A percentile compares a stretch with the other conserved stretches of the same genome.
phyloP scores from a whole-genome alignment of 2,888 invertebrate genomes.

The Pteria penguin region DNA sequence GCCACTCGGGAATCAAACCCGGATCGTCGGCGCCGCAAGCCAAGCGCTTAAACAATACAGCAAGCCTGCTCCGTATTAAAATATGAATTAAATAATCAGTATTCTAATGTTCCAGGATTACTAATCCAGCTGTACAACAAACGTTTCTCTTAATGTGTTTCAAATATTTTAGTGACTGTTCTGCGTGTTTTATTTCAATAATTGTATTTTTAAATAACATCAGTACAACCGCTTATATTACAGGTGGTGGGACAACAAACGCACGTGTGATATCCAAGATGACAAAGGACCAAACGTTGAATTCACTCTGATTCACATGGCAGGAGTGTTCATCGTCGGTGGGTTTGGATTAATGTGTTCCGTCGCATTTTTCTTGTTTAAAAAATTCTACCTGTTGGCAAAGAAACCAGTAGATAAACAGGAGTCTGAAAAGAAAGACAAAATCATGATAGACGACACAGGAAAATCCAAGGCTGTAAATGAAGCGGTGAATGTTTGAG shows the following conservation, averaged over 20 bases:
- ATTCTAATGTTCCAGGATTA: too few relatives aligned
- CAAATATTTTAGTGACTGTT: not conserved
- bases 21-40: too few relatives aligned
- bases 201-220: not conserved
- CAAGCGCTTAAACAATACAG: too few relatives aligned
- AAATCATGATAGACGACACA: not conserved
- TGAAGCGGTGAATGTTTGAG: conserved; percentile 3
- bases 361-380: conserved; percentile 66
- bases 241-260: conserved; percentile 75
- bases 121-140: too few relatives aligned
- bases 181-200: not conserved
- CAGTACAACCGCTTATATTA: conserved; percentile 17
- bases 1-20: too few relatives aligned
- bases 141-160: not conserved
- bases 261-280: conserved; percentile 58
- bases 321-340: conserved; percentile 74
- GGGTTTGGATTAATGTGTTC: conserved; percentile 66
- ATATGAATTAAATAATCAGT: too few relatives aligned
- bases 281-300: conserved; percentile 57
- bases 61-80: too few relatives aligned
- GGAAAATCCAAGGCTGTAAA: not conserved
- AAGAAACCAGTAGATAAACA: conserved; percentile 1
- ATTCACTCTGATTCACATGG: conserved; percentile 68
- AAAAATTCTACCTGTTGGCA: conserved; percentile 67
- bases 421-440: not conserved